phyloP scores from a whole-genome alignment of 2,797 vertebrate species.

The Crenuchus spilurus region DNA sequence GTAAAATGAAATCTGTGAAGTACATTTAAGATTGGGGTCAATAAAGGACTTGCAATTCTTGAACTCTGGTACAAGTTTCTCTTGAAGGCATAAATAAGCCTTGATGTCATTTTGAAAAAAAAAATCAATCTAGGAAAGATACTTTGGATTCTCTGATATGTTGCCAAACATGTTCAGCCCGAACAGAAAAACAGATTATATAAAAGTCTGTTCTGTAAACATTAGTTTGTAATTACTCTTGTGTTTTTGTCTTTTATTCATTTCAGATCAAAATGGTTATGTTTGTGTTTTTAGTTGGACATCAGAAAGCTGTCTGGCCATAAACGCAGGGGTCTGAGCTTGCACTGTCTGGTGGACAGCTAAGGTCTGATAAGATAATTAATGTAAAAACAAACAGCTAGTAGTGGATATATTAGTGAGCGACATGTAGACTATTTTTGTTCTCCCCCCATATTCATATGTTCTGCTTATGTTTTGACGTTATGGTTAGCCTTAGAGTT shows the following conservation, averaged over 20 bases:
- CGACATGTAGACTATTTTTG: slow-evolving; percentile 67
- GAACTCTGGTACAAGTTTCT: slow-evolving; percentile 2
- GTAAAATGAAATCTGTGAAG: background rate
- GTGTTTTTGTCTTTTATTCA: slow-evolving; percentile 50
- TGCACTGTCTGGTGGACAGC: slow-evolving; percentile 54
- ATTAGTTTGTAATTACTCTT: slow-evolving; percentile 61
- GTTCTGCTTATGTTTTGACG: slow-evolving; percentile 52
- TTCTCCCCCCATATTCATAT: slow-evolving; percentile 56
- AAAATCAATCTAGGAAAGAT: slow-evolving; percentile 1
- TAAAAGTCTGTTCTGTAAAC: slow-evolving; percentile 45
- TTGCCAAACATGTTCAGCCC: background rate
- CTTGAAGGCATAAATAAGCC: background rate
- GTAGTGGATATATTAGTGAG: slow-evolving; percentile 63
- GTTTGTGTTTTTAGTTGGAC: slow-evolving; percentile 60
- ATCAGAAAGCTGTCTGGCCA: slow-evolving; percentile 46
- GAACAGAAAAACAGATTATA: background rate
- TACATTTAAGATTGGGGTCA: slow-evolving; percentile 5
- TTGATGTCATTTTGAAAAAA: slow-evolving; percentile 1
- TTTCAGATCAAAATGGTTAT: slow-evolving; percentile 41
- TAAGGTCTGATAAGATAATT: slow-evolving; percentile 69
- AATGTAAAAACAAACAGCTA: slow-evolving; percentile 70
- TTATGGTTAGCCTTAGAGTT: slow-evolving; percentile 51
- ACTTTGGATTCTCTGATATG: background rate
- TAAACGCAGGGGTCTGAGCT: slow-evolving; percentile 47
- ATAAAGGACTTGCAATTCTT: background rate